Evolutionary conservation across 2,113 vertebrate species (phyloP).

Genomic region (Pelecanoides urinatrix): DNA sequence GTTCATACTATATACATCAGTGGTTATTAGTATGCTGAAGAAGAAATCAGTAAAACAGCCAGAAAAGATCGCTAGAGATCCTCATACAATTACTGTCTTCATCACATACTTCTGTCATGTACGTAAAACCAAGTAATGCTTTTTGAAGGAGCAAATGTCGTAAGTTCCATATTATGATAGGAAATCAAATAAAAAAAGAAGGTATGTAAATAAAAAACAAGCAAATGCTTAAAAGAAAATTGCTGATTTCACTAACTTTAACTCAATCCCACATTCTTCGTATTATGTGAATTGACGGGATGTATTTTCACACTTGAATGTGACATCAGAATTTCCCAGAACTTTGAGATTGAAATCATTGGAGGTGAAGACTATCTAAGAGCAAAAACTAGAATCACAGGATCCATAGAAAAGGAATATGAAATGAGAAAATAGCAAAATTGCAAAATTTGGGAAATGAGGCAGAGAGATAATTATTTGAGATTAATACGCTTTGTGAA

Average conservation of each 20-base stretch:
- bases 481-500: background rate
- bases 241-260: background rate
- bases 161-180: background rate
- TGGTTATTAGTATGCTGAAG: background rate
- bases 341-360: background rate
- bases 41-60: background rate
- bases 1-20: background rate
- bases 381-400: background rate
- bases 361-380: background rate
- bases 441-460: background rate
- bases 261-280: background rate
- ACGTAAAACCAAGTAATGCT: background rate
- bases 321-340: background rate
- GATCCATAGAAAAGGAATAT: background rate
- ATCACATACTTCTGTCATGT: background rate
- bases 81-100: background rate
- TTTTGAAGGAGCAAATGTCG: background rate
- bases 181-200: background rate
- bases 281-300: background rate
- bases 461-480: background rate
- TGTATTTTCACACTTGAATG: background rate
- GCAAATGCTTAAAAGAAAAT: background rate
- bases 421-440: background rate
- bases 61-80: background rate
- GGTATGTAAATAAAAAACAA: background rate